These are phyloP conservation scores for Hypocryptadius cinnamomeus DNA, from an alignment of 2,113 vertebrate genomes.

Conservation along the genomic window DNA sequence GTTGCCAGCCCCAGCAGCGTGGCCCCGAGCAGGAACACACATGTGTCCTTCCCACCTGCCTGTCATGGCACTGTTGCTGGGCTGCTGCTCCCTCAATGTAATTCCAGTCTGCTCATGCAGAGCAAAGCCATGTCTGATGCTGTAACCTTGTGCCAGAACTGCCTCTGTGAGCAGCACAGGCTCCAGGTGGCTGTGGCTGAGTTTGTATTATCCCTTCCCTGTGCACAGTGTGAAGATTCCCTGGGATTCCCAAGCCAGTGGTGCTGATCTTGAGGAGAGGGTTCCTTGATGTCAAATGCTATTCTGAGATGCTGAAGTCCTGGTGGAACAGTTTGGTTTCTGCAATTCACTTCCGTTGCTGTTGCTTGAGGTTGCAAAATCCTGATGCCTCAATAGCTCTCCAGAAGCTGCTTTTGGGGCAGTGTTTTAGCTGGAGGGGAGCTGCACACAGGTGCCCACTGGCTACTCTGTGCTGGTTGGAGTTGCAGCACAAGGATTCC, in stretches of 20 bases:
- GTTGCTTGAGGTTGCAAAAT: not conserved
- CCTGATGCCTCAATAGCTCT: not conserved
- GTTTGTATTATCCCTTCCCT: rapidly evolving
- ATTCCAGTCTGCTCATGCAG: not conserved
- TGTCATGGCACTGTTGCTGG: not conserved
- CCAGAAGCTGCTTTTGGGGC: not conserved
- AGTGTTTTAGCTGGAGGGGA: not conserved
- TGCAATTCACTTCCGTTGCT: not conserved
- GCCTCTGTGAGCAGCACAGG: not conserved
- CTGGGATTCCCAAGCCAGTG: not conserved
- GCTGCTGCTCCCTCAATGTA: not conserved
- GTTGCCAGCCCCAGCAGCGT: not conserved
- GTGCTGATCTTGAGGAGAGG: not conserved
- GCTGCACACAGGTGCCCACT: not conserved
- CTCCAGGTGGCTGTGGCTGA: not conserved
- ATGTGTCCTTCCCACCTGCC: not conserved
- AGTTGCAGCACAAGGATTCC: rapidly evolving
- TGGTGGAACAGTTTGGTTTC: not conserved
- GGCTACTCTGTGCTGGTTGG: not conserved
- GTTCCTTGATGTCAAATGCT: not conserved
- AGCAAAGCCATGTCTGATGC: not conserved
- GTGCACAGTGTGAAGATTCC: not conserved
- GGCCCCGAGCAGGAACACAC: not conserved
- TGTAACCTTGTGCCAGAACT: not conserved
- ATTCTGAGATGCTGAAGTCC: not conserved